phyloP scores from a whole-genome alignment of 2,113 vertebrate species.

The Halichoeres trimaculatus region DNA sequence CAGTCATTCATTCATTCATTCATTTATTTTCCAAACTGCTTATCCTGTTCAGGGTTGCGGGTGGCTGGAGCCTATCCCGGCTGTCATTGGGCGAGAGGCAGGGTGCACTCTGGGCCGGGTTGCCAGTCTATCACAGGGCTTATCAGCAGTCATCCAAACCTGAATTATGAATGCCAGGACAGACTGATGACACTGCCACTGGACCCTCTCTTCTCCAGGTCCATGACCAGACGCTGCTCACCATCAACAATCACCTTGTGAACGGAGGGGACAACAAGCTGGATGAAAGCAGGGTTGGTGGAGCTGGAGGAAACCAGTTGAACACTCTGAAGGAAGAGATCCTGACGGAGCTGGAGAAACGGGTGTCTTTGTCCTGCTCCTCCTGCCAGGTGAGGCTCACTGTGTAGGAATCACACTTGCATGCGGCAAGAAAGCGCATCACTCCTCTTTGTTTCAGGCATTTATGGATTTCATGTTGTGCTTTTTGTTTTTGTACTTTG shows the following conservation, averaged over 20 bases:
- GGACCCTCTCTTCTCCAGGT: constrained; percentile 66
- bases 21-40: no score
- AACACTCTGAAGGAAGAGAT: constrained; percentile 78
- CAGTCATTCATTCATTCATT: no score
- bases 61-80: no score
- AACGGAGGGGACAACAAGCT: constrained; percentile 68
- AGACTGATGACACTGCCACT: neutral
- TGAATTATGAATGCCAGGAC: neutral
- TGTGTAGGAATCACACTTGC: neutral
- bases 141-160: neutral
- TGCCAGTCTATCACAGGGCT: no score
- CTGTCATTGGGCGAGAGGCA: no score
- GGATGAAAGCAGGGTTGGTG: constrained; percentile 55
- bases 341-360: constrained; percentile 85
- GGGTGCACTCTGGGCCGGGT: no score
- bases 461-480: neutral
- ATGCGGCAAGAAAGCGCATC: neutral
- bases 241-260: constrained; percentile 85
- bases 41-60: no score
- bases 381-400: constrained; percentile 81
- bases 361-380: constrained; percentile 87
- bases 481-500: neutral
- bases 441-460: neutral
- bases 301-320: constrained; percentile 49
- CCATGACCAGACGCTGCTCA: constrained; percentile 86